phyloP scores from a whole-genome alignment of 2,888 invertebrate genomes.

The Alsophila aescularia region DNA sequence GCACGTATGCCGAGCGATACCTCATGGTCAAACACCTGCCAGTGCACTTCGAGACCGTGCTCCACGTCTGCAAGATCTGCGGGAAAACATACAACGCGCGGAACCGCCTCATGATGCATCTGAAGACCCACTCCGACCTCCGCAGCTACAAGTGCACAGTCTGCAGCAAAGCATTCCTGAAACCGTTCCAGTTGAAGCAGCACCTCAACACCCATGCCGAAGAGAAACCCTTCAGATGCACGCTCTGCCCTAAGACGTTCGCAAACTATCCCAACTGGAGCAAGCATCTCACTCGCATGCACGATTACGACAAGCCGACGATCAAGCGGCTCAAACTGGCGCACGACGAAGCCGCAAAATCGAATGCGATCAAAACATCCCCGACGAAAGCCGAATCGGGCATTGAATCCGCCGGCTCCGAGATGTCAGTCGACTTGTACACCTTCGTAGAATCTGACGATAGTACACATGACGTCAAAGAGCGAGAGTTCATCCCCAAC shows the following conservation, averaged over 20 bases:
- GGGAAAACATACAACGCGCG: conserved; percentile 15
- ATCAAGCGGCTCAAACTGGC: conserved; percentile 16
- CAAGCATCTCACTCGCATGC: conserved; percentile 79
- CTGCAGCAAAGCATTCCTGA: conserved; percentile 78
- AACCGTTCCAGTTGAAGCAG: conserved; percentile 62
- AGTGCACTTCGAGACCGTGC: conserved; percentile 62
- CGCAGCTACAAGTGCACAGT: conserved; percentile 77
- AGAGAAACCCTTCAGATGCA: conserved; percentile 81
- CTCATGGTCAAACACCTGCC: conserved; percentile 63
- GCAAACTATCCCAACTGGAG: conserved; percentile 83
- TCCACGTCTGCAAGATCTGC: conserved; percentile 81
- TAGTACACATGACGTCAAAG: conserved; percentile 1
- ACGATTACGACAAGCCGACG: conserved; percentile 52
- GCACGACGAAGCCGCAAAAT: background rate
- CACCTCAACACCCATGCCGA: conserved; percentile 85
- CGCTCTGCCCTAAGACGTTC: conserved; percentile 82
- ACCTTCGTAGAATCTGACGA: conserved; percentile 26
- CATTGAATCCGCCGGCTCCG: conserved; percentile 46
- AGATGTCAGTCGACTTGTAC: conserved; percentile 36
- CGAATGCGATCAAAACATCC: background rate
- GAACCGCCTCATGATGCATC: conserved; percentile 43
- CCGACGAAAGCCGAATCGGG: conserved; percentile 28
- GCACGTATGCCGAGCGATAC: conserved; percentile 79
- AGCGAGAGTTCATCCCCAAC: background rate
- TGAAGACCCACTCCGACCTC: conserved; percentile 66